A percentile compares a stretch with the other conserved stretches of the same genome.
Evolutionary conservation across 37 sponge, comb jelly and placozoan species (phyloP).

Genomic region (Axinella damicornis): DNA sequence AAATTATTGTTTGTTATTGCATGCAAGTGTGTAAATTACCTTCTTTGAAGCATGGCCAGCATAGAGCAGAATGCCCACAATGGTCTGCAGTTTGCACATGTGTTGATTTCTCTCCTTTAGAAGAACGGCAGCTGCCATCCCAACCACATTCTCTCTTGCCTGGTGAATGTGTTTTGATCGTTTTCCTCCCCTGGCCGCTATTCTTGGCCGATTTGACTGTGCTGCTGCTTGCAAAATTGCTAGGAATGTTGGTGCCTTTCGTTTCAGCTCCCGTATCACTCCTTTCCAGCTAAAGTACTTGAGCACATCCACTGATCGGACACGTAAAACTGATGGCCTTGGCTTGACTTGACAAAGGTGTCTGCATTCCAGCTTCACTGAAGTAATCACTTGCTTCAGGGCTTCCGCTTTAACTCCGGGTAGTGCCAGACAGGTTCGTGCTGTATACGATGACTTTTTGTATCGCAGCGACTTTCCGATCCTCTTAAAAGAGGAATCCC

Average conservation of each 20-base stretch:
- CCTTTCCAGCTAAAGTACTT: slow-evolving; percentile 16
- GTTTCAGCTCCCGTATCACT: slow-evolving; percentile 8
- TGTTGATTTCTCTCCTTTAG: slow-evolving; percentile 18
- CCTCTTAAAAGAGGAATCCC: background rate
- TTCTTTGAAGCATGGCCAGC: slow-evolving; percentile 45
- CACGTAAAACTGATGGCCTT: slow-evolving; percentile 9
- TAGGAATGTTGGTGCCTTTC: slow-evolving; percentile 2
- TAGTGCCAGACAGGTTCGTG: background rate
- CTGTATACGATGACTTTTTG: slow-evolving; percentile 34
- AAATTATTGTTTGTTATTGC: no score
- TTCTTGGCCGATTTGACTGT: background rate
- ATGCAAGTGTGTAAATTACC: background rate
- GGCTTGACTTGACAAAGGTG: slow-evolving; percentile 1
- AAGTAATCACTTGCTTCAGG: background rate
- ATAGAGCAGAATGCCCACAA: slow-evolving; percentile 14
- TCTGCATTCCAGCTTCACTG: slow-evolving; percentile 2
- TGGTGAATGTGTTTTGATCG: background rate
- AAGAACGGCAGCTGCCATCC: slow-evolving; percentile 1
- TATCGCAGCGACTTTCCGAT: slow-evolving; percentile 30
- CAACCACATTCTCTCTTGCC: background rate
- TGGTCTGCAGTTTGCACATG: slow-evolving; percentile 4
- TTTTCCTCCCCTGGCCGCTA: no score
- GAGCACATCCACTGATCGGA: background rate
- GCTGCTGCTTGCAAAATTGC: slow-evolving; percentile 1
- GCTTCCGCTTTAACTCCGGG: background rate